These are phyloP conservation scores for Echinarachnius parma DNA, from an alignment of 53 echinoderm and acorn worm species.

Conservation along the genomic window DNA sequence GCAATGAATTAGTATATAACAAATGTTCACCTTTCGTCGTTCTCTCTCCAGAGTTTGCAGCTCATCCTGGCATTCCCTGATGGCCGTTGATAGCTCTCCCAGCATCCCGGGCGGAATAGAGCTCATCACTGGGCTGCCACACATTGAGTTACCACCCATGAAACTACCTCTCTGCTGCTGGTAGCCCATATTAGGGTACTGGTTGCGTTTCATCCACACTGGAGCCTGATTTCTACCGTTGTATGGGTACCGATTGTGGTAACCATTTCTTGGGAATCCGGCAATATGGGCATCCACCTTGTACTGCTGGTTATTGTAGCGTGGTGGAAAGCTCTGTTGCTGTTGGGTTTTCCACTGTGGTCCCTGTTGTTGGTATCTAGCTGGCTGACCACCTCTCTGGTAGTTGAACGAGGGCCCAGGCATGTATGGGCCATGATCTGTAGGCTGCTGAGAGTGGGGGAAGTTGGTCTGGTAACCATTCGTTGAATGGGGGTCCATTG, in stretches of 20 bases:
- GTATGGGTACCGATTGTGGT: constrained; percentile 8
- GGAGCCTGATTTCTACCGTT: constrained; percentile 29
- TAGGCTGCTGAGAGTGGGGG: constrained; percentile 20
- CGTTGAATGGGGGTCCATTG: not conserved
- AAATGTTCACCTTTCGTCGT: constrained; percentile 45
- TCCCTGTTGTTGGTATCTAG: not conserved
- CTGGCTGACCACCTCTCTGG: too few relatives aligned
- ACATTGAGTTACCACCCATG: not conserved
- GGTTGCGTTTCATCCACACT: constrained; percentile 33
- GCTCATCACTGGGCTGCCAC: constrained; percentile 5
- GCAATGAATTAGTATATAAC: too few relatives aligned
- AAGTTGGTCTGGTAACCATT: not conserved
- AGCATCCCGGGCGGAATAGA: not conserved
- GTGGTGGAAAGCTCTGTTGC: too few relatives aligned
- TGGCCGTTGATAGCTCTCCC: constrained; percentile 10
- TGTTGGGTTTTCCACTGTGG: constrained; percentile 30
- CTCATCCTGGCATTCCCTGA: constrained; percentile 35
- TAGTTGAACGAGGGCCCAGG: constrained; percentile 10
- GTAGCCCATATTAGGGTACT: not conserved
- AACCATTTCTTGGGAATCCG: constrained; percentile 12
- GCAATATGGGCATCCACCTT: constrained; percentile 14
- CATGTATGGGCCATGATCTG: constrained; percentile 4
- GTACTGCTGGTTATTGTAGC: constrained; percentile 10
- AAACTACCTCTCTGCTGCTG: constrained; percentile 9
- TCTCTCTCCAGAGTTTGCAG: constrained; percentile 56